A percentile compares a stretch with the other conserved stretches of the same genome.
Evolutionary conservation across 1,140 invertebrate species (phyloP).

Genomic region (Drosophila truncata): DNA sequence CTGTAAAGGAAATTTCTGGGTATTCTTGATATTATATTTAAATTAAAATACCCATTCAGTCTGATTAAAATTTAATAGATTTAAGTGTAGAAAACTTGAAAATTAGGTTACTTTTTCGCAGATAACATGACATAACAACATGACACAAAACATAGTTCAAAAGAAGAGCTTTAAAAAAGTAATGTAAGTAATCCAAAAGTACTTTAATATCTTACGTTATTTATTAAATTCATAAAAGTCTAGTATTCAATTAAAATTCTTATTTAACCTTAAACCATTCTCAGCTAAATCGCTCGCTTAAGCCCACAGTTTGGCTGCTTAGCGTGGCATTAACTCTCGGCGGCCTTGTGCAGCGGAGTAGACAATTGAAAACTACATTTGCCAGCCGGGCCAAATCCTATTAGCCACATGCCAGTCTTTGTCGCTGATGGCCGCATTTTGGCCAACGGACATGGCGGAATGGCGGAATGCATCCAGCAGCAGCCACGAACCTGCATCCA

Average conservation of each 20-base stretch:
- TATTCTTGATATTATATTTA: neutral
- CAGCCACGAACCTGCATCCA: conserved; percentile 28
- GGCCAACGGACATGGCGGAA: conserved; percentile 50
- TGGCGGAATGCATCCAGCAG: conserved; percentile 52
- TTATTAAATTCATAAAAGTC: neutral
- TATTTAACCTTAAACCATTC: neutral
- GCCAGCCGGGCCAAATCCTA: conserved; percentile 66
- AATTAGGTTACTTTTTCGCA: neutral
- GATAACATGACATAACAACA: neutral
- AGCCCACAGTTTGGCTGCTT: conserved; percentile 27
- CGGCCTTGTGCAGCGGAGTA: conserved; percentile 65
- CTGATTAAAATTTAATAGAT: no score
- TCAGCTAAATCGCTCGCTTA: conserved; percentile 1
- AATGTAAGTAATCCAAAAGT: neutral
- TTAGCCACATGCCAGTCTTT: conserved; percentile 75
- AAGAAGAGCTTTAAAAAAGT: neutral
- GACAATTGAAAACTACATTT: conserved; percentile 64
- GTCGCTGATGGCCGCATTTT: conserved; percentile 51
- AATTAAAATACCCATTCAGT: no score
- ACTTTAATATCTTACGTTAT: no score
- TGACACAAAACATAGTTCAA: accelerated
- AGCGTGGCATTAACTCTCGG: conserved; percentile 58
- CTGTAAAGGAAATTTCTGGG: no score
- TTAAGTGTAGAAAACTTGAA: no score
- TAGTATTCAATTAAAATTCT: neutral